Conservation (phyloP, 53 echinoderm and acorn worm species). For the Holothuria leucospilota region DNA sequence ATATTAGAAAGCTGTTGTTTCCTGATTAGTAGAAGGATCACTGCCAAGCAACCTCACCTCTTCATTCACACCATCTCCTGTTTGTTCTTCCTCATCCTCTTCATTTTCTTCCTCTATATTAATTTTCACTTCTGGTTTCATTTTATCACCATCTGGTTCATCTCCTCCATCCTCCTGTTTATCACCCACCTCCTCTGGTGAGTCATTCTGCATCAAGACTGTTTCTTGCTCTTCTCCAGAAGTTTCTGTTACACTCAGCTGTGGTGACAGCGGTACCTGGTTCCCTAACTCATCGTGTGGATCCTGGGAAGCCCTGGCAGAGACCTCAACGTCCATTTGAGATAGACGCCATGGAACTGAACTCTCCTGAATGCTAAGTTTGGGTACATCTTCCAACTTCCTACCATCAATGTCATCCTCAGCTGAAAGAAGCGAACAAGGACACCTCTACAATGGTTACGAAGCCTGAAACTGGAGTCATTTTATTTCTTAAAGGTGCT, state of each 20-base stretch:
- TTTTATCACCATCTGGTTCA: background rate
- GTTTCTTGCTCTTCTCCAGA: background rate
- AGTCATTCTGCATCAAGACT: too few species aligned
- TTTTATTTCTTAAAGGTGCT: too few species aligned
- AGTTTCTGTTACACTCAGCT: background rate
- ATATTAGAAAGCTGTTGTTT: too few species aligned
- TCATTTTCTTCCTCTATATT: background rate
- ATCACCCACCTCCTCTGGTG: too few species aligned
- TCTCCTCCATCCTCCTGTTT: background rate
- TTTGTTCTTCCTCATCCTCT: background rate
- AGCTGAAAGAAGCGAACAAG: background rate
- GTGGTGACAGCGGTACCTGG: background rate
- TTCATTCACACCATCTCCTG: constrained; percentile 1
- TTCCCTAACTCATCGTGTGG: constrained; percentile 43
- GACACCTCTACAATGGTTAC: too few species aligned
- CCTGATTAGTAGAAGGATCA: too few species aligned
- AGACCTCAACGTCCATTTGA: constrained; percentile 16
- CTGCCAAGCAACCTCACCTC: constrained; percentile 27
- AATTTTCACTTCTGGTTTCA: constrained; percentile 3
- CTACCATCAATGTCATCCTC: constrained; percentile 12
- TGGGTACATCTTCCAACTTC: background rate
- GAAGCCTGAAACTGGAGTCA: too few species aligned
- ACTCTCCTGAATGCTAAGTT: constrained; percentile 35
- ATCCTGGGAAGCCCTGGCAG: constrained; percentile 33
- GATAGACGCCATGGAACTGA: constrained; percentile 26